phyloP scores from a whole-genome alignment of 2,797 vertebrate genomes.

The Rhynchonycteris naso region DNA sequence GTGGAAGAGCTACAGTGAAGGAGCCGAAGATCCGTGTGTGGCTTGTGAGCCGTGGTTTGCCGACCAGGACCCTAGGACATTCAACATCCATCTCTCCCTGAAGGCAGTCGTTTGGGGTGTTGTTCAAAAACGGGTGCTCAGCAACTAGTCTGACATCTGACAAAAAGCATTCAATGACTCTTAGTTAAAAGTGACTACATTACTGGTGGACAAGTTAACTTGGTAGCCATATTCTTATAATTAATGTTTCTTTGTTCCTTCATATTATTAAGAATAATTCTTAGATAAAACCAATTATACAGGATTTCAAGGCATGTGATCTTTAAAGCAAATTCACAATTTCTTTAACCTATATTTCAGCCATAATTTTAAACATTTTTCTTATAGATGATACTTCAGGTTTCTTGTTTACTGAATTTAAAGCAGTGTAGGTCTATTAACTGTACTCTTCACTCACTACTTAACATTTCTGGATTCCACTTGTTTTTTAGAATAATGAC shows the following conservation, averaged over 20 bases:
- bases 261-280: background rate
- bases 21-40: too few species aligned
- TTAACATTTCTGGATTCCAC: background rate
- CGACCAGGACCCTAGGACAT: background rate
- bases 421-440: background rate
- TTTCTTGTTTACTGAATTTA: conserved; percentile 1
- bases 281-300: background rate
- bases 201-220: background rate
- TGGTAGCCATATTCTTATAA: background rate
- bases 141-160: background rate
- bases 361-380: background rate
- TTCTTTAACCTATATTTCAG: background rate
- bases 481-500: background rate
- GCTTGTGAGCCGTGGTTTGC: too few species aligned
- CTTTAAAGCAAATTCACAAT: background rate
- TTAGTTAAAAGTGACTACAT: background rate
- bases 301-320: background rate
- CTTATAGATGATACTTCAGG: background rate
- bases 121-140: background rate
- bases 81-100: background rate
- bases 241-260: background rate
- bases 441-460: background rate
- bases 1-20: too few species aligned
- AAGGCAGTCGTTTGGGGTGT: background rate
- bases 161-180: background rate